Percentiles rank a stretch among this genome's conserved stretches.
phyloP scores from a whole-genome alignment of 2,113 vertebrate genomes.

The Vulpes ferrilata region DNA sequence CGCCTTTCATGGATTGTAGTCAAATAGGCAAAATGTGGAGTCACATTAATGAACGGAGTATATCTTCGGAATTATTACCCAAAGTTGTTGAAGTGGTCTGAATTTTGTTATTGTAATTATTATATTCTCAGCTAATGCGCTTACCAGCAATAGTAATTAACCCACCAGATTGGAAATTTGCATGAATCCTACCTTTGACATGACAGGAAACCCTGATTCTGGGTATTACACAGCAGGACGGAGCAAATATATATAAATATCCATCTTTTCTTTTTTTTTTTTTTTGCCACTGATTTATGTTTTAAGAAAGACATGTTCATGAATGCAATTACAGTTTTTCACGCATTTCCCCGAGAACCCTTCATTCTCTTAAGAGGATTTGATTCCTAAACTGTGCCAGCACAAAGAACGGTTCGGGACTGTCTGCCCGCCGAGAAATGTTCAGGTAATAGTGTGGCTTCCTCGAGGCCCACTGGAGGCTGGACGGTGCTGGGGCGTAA shows the following conservation, averaged over 20 bases:
- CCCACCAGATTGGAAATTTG: conserved; percentile 80
- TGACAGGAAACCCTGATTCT: conserved; percentile 68
- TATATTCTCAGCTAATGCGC: conserved; percentile 84
- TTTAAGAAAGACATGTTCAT: conserved; percentile 41
- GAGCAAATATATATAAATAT: not conserved
- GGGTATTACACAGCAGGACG: conserved; percentile 49
- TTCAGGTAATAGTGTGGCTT: conserved; percentile 78
- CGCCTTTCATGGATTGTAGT: conserved; percentile 83
- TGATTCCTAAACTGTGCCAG: conserved; percentile 74
- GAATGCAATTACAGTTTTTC: not conserved
- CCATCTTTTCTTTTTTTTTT: no score
- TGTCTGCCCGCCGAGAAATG: conserved; percentile 65
- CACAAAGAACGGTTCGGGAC: conserved; percentile 73
- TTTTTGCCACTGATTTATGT: conserved; percentile 51
- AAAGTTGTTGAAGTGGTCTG: conserved; percentile 81
- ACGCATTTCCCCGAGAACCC: conserved; percentile 28
- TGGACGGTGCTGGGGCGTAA: conserved; percentile 83
- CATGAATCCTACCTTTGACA: conserved; percentile 77
- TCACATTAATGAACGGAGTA: conserved; percentile 83
- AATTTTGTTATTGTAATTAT: conserved; percentile 80
- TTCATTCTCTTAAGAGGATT: conserved; percentile 70
- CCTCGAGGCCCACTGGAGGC: conserved; percentile 78
- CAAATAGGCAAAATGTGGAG: conserved; percentile 82
- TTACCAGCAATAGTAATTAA: conserved; percentile 84
- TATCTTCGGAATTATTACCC: conserved; percentile 82